Conservation (phyloP, 1,140 invertebrate genomes). For the Cardiocondyla obscurior region DNA sequence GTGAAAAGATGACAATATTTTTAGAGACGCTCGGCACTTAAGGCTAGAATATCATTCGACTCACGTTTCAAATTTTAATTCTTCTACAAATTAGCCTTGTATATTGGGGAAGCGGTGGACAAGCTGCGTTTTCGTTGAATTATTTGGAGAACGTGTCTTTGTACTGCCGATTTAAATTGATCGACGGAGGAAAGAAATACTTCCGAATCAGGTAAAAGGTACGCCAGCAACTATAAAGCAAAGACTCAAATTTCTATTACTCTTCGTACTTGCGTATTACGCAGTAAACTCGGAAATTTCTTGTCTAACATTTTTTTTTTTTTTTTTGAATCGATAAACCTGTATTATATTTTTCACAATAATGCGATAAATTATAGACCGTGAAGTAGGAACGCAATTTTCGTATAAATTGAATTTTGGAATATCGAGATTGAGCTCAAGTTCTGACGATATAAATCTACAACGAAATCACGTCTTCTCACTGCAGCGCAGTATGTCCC, state of each 20-base stretch:
- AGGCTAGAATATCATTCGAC: slow-evolving; percentile 5
- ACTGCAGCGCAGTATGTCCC: slow-evolving; percentile 15
- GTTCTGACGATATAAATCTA: slow-evolving; percentile 37
- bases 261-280: neutral
- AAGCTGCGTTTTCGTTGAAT: slow-evolving; percentile 62
- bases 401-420: slow-evolving; percentile 13
- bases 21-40: slow-evolving; percentile 39
- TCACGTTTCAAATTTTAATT: slow-evolving; percentile 82
- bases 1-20: slow-evolving; percentile 77
- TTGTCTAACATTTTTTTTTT: slow-evolving; percentile 4
- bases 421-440: slow-evolving; percentile 29
- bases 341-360: neutral
- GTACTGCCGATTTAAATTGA: slow-evolving; percentile 40
- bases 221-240: neutral
- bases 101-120: slow-evolving; percentile 62
- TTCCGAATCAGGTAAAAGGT: neutral
- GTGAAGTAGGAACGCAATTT: neutral
- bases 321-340: no score
- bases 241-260: slow-evolving; percentile 2
- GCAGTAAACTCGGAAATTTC: no score
- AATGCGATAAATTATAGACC: slow-evolving; percentile 31
- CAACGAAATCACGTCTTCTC: slow-evolving; percentile 36
- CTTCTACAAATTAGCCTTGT: slow-evolving; percentile 79
- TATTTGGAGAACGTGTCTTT: slow-evolving; percentile 61
- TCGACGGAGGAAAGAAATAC: slow-evolving; percentile 29